A percentile compares a stretch with the other conserved stretches of the same genome.
phyloP scores from a whole-genome alignment of 64 coral and sea anemone species.

The Montipora cactus region DNA sequence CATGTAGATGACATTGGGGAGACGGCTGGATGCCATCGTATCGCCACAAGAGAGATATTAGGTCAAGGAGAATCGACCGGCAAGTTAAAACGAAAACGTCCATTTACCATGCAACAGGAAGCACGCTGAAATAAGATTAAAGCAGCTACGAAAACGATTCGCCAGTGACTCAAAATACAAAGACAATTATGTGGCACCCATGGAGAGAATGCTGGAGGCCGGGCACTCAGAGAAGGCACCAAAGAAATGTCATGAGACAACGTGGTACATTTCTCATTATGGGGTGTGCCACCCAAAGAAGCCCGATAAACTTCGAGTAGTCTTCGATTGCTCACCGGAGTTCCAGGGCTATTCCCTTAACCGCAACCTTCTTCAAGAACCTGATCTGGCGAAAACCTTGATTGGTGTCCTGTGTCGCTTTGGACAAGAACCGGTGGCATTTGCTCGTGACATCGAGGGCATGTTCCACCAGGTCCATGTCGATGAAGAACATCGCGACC shows the following conservation, averaged over 20 bases:
- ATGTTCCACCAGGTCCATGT: constrained; percentile 4
- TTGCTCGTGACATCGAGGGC: constrained; percentile 43
- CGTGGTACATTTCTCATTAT: constrained; percentile 57
- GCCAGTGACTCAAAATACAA: constrained; percentile 47
- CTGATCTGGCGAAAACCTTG: constrained; percentile 45
- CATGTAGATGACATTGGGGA: not conserved
- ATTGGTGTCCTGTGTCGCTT: constrained; percentile 48
- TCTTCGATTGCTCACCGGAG: constrained; percentile 34
- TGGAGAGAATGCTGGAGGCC: constrained; percentile 11
- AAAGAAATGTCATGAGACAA: not conserved
- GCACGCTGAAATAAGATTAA: constrained; percentile 30
- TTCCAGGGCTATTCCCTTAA: constrained; percentile 40
- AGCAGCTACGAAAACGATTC: constrained; percentile 41
- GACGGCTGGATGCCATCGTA: constrained; percentile 5
- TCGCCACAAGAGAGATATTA: constrained; percentile 7
- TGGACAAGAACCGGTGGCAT: constrained; percentile 11
- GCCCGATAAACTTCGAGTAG: constrained; percentile 15
- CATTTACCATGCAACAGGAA: constrained; percentile 28
- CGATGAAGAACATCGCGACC: not conserved
- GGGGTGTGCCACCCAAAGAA: constrained; percentile 52
- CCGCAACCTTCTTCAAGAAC: constrained; percentile 32
- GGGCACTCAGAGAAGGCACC: constrained; percentile 45
- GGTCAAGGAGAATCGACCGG: not conserved
- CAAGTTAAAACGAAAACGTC: not conserved
- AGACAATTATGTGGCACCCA: constrained; percentile 29